Evolutionary conservation across 2,113 vertebrate genomes (phyloP).

Genomic region (Dipodomys spectabilis): DNA sequence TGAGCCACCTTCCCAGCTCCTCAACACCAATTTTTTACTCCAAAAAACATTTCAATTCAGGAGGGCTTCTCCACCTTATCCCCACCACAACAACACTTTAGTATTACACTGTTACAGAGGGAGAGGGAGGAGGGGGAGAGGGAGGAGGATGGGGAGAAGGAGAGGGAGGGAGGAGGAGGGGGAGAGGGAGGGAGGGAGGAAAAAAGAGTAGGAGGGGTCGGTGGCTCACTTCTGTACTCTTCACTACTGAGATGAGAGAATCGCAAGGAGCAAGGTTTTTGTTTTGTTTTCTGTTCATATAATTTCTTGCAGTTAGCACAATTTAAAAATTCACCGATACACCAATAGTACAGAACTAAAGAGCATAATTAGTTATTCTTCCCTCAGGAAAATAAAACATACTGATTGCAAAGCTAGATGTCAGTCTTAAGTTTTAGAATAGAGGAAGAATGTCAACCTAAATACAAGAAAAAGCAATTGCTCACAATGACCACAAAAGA

Average conservation of each 20-base stretch:
- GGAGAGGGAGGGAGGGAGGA: no score
- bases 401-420: slow-evolving; percentile 99
- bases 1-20: no score
- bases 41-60: not conserved
- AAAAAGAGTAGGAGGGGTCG: no score
- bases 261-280: no score
- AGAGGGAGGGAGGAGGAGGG: no score
- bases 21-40: not conserved
- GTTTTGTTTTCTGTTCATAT: slow-evolving; percentile 90
- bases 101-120: no score
- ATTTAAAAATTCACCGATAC: slow-evolving; percentile 99
- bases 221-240: no score
- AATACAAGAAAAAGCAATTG: slow-evolving; percentile 94
- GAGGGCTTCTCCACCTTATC: no score
- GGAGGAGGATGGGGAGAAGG: no score
- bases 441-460: slow-evolving; percentile 93
- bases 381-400: slow-evolving; percentile 98
- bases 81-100: no score
- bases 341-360: slow-evolving; percentile 99
- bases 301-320: slow-evolving; percentile 99
- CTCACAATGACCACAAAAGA: slow-evolving; percentile 91
- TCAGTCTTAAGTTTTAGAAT: slow-evolving; percentile 96
- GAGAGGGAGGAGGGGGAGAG: no score
- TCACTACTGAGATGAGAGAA: no score
- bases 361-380: slow-evolving; percentile 99